Percentiles rank a stretch among this genome's conserved stretches.
These are phyloP conservation scores for Aphrocallistes beatrix DNA, from an alignment of 37 sponge, comb jelly and placozoan genomes.

Conservation along the genomic window DNA sequence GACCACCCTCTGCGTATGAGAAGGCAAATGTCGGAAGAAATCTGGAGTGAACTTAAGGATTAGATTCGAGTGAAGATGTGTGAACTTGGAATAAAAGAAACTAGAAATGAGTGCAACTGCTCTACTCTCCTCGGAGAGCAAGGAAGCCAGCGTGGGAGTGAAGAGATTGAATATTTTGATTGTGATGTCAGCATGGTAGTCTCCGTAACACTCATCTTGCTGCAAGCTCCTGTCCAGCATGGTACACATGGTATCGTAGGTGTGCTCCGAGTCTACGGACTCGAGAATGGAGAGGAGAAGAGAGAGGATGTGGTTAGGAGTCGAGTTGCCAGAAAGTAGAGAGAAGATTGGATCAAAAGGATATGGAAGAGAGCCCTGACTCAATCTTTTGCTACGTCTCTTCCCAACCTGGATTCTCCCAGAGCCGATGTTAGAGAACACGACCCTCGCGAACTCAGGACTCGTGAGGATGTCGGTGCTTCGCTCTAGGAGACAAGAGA, in stretches of 20 bases:
- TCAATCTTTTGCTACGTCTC: neutral
- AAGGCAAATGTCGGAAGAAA: neutral
- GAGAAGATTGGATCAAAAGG: neutral
- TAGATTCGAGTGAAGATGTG: neutral
- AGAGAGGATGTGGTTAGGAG: neutral
- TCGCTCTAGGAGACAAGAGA: neutral
- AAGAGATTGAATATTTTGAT: neutral
- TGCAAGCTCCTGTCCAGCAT: neutral
- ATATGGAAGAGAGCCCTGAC: neutral
- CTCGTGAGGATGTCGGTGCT: neutral
- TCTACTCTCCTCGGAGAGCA: neutral
- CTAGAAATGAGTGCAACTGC: neutral
- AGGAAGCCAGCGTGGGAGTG: constrained; percentile 27
- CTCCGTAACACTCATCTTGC: neutral
- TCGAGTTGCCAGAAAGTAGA: neutral
- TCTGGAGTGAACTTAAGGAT: neutral
- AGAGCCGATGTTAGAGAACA: neutral
- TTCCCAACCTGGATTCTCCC: neutral
- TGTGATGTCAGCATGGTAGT: neutral
- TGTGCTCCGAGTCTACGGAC: neutral
- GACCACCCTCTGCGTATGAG: neutral
- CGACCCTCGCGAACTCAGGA: neutral
- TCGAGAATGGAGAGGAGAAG: neutral
- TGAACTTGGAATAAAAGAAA: neutral
- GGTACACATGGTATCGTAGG: neutral